phyloP scores from a whole-genome alignment of 2,888 invertebrate species.

The Bunonema sp. region DNA sequence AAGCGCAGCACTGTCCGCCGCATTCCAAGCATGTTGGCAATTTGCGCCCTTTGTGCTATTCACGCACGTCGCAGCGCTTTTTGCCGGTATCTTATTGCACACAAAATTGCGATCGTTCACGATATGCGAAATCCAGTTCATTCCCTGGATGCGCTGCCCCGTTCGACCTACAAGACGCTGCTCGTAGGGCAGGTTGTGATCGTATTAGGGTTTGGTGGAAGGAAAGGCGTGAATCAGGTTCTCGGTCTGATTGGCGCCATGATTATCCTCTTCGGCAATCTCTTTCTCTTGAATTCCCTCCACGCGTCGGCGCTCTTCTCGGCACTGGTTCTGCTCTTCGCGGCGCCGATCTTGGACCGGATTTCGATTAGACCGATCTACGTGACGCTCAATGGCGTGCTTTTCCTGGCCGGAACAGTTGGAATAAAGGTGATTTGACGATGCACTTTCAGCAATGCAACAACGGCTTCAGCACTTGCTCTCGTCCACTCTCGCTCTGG shows the following conservation, averaged over 20 bases:
- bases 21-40: constrained; percentile 61
- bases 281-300: constrained; percentile 52
- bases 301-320: no score
- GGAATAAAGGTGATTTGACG: no score
- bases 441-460: no score
- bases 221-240: no score
- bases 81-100: constrained; percentile 46
- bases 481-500: neutral
- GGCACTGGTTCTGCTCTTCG: no score
- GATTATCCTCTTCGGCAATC: constrained; percentile 54
- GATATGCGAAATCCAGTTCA: constrained; percentile 29
- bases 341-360: no score
- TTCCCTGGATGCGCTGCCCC: constrained; percentile 46
- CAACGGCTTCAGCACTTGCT: no score
- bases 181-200: constrained; percentile 49
- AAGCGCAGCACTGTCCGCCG: no score
- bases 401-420: no score
- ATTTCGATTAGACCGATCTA: no score
- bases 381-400: neutral
- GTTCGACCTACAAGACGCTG: constrained; percentile 45
- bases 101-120: neutral
- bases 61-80: constrained; percentile 62
- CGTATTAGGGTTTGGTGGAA: no score
- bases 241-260: no score
- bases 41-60: constrained; percentile 69